phyloP scores from a whole-genome alignment of 2,797 vertebrate species.

The Chiroxiphia lanceolata region DNA sequence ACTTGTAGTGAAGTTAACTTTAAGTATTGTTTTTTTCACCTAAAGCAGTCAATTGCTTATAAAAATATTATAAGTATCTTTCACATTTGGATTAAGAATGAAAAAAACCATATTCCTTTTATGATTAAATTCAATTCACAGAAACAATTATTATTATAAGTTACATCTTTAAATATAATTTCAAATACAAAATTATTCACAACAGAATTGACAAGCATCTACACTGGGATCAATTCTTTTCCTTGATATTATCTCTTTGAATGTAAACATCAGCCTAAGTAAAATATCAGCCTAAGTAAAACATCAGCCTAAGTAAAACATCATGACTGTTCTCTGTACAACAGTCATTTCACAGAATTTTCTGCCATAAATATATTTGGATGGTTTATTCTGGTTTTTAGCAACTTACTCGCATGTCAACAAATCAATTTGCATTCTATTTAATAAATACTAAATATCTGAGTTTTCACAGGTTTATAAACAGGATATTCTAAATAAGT shows the following conservation, averaged over 20 bases:
- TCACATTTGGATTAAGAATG: not conserved
- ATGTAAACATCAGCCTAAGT: conserved; percentile 12
- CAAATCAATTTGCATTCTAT: conserved; percentile 44
- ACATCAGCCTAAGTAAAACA: conserved; percentile 7
- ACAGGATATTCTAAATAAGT: conserved; percentile 38
- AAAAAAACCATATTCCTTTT: not conserved
- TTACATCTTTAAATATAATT: not conserved
- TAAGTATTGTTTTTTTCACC: not conserved
- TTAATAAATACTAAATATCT: conserved; percentile 48
- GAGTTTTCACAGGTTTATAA: conserved; percentile 50
- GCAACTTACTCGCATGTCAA: not conserved
- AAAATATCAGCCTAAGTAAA: conserved; percentile 18
- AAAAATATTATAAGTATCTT: not conserved
- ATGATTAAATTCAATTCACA: not conserved
- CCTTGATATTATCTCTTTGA: conserved; percentile 1
- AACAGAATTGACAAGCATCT: conserved; percentile 7
- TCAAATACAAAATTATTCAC: conserved; percentile 28
- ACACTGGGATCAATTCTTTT: conserved; percentile 19
- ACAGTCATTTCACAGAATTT: conserved; percentile 22
- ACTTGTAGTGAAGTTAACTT: not conserved
- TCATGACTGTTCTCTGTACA: not conserved
- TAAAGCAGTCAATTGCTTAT: not conserved
- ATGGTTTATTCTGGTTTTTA: conserved; percentile 4
- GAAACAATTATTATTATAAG: not conserved
- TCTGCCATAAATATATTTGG: not conserved